phyloP scores from a whole-genome alignment of 2,113 vertebrate genomes.

The Ceyx cyanopectus region DNA sequence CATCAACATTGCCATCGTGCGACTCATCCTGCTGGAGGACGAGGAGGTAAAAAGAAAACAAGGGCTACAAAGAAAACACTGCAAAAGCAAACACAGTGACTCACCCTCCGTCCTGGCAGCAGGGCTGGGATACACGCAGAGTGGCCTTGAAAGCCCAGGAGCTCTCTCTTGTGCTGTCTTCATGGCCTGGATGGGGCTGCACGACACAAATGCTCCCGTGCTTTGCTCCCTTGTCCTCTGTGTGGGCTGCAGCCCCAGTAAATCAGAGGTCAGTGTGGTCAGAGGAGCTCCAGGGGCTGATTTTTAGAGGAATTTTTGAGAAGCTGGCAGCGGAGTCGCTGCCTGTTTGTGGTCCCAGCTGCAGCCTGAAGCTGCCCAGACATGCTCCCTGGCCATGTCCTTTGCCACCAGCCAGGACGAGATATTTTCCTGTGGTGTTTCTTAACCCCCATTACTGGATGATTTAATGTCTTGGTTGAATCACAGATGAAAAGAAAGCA shows the following conservation, averaged over 20 bases:
- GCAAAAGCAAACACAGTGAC: background rate
- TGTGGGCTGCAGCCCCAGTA: background rate
- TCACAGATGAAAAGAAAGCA: background rate
- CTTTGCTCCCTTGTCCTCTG: background rate
- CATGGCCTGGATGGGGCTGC: fast-evolving
- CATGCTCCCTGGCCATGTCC: background rate
- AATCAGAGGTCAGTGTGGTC: background rate
- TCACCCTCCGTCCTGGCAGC: background rate
- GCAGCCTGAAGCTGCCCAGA: background rate
- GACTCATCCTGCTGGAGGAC: constrained; percentile 89
- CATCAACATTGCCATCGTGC: constrained; percentile 92
- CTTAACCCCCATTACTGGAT: background rate
- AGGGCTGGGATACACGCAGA: fast-evolving
- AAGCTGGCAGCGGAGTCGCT: fast-evolving
- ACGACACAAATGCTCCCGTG: fast-evolving
- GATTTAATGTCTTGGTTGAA: background rate
- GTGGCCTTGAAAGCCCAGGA: background rate
- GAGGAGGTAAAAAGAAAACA: constrained; percentile 85
- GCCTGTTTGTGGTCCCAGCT: background rate
- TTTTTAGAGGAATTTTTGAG: fast-evolving
- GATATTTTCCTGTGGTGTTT: background rate
- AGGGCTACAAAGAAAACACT: background rate
- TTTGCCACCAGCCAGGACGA: background rate
- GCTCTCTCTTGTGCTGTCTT: background rate
- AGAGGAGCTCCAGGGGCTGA: background rate